phyloP scores from a whole-genome alignment of 2,797 vertebrate genomes.

The Epinephelus awoara region DNA sequence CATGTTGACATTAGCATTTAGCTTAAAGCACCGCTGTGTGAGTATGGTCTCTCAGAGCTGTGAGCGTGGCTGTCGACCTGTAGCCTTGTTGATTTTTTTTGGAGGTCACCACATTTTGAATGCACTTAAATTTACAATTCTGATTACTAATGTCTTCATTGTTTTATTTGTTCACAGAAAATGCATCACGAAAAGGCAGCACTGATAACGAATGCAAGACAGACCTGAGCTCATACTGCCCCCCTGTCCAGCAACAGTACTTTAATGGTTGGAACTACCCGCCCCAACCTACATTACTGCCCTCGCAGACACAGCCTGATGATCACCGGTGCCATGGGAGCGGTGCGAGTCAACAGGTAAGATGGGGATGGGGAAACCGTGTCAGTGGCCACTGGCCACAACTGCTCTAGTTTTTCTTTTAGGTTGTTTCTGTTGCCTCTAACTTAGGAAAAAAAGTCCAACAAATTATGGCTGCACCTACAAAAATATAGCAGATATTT shows the following conservation, averaged over 20 bases:
- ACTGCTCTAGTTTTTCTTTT: neutral
- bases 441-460: neutral
- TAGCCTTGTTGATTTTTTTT: neutral
- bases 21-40: neutral
- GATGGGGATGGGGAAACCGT: neutral
- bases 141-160: neutral
- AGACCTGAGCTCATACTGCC: constrained; percentile 69
- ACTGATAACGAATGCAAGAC: constrained; percentile 55
- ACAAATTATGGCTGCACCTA: neutral
- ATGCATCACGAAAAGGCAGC: constrained; percentile 61
- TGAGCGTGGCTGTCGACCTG: neutral
- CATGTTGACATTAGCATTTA: neutral
- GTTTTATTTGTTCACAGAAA: constrained; percentile 57
- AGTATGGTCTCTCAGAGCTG: neutral
- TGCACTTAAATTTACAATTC: neutral
- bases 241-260: constrained; percentile 73
- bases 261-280: constrained; percentile 85
- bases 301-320: constrained; percentile 83
- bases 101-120: neutral
- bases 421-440: neutral
- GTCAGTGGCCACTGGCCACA: neutral
- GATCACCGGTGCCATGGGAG: constrained; percentile 89
- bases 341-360: constrained; percentile 90
- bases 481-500: neutral
- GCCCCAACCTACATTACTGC: constrained; percentile 81